Evolutionary conservation across 2,797 vertebrate genomes (phyloP), one percentile per base, ranked within the genome.

Genomic region (Helicolenus hilgendorfi): DNA sequence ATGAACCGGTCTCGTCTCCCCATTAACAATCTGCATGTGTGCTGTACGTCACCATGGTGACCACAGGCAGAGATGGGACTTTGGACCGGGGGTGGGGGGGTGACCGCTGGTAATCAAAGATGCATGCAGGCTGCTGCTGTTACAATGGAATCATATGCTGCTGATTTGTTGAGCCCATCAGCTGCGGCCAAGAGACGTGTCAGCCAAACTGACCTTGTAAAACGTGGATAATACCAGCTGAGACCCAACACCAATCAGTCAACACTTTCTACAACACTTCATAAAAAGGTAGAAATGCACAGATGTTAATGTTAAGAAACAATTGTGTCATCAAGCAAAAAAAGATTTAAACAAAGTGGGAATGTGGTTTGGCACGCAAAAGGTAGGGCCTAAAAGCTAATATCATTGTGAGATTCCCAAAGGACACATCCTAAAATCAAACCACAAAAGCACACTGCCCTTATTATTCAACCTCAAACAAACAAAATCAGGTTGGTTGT

Each of bases 41-140:
- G 80, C 60, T 26, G 29, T 76, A 65, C 5, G 11, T 95, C 70
- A 53, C 95, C 89, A 94, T 95, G 72, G 93, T 18, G 76, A 94
- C 89, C 36, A 59, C 31, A 62, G 72, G 68, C 41, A 58, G 63
- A 86, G 71, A 72, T 14, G 45, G 85, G 81, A 93, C 91, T 93
- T 94, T 92, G 89, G 83, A 91, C 91, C 3, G 36, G 8, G 33
- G 38, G 77, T 31, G 29, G 10, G 33, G 35, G 35, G 77, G 72
- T 56, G 77, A 86, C 63, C 41, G 7, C 71, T 38, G 59, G 49
- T 84, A 86, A 89, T 90, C 84, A 90, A 78, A 88, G 85, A 84
- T 58, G 76, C 27, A 74, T 35, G 49, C 62, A 56, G n/a, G 71
- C 80, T 72, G 76, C 58, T 74, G 77, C 20, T 79, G 77, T 36